phyloP scores from a whole-genome alignment of 2,797 vertebrate species.

The Okamejei kenojei region DNA sequence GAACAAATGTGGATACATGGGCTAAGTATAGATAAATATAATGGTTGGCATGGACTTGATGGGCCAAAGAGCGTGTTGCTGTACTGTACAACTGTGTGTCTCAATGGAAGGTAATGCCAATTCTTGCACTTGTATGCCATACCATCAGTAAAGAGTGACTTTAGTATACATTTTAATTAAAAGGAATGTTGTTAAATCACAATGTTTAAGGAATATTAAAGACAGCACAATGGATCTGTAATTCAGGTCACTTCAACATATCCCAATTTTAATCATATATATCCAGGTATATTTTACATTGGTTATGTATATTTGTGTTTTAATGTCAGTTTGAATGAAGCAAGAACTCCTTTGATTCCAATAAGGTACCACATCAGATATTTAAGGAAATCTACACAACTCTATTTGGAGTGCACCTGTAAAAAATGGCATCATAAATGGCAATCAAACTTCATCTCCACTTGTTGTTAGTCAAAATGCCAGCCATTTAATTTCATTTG shows the following conservation, averaged over 20 bases:
- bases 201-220: background rate
- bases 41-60: no score
- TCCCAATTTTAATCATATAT: background rate
- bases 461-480: conserved; percentile 14
- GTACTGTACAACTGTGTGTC: no score
- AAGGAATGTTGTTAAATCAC: background rate
- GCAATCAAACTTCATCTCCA: background rate
- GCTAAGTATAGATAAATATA: no score
- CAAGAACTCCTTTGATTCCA: background rate
- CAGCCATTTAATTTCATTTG: background rate
- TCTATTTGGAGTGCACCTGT: background rate
- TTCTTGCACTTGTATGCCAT: background rate
- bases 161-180: background rate
- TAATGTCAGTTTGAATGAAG: background rate
- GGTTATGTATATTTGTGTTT: background rate
- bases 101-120: background rate
- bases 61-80: no score
- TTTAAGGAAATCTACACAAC: background rate
- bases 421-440: background rate
- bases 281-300: conserved; percentile 3
- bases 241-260: background rate
- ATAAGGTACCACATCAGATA: background rate
- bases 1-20: no score
- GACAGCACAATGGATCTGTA: background rate
- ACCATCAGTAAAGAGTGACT: background rate